Base-by-base conservation (phyloP, 1,140 invertebrate species). In the Hypsibius dujardini region DNA sequence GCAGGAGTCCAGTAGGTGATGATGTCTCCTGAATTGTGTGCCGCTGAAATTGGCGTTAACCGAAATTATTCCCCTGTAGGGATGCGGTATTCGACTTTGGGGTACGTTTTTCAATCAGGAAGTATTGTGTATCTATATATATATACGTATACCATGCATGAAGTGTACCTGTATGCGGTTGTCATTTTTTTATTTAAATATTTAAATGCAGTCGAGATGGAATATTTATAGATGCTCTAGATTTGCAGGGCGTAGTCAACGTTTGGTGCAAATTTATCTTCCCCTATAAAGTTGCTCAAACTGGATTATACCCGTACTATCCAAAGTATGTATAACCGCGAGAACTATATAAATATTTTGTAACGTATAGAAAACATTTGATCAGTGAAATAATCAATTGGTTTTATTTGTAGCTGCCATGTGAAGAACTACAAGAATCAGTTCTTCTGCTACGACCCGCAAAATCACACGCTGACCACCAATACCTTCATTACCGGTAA, bases 401-500 rank as follows among this genome's bases (percentile, higher is more conserved):
- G 28, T 28, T 28, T 28, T 28, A 28, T 56, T 67, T 67, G 12
- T 42, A 67, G 62, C 7, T 67, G 62, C 42, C 12, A 15, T 42
- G 62, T 67, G 42, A 12, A 42, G 45, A 67, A 67, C 45, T 67
- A 67, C 62, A 67, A 12, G 62, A 45, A 15, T 12, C 12, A 67
- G 12, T 67, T 67, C 62, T 67, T 67, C 62, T 67, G 62, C 62
- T 67, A 67, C 42, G 62, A 67, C 45, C 62, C 62, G 3, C 3
- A 42, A 67, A 67, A 67, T 42, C 62, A 67, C 42, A 67, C 62
- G 3, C 12, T 12, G 3, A 67, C 12, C 62, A 45, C 12, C 42
- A 67, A 67, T 67, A 67, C 12, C 62, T 67, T 67, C 62, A 67
- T 67, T 7, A 67, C 62, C 62, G 62, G 62, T 67, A 67, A 12